A percentile compares a stretch with the other conserved stretches of the same genome.
These are phyloP conservation scores for Fulmarus glacialis DNA, from an alignment of 2,113 vertebrate genomes.

Conservation along the genomic window DNA sequence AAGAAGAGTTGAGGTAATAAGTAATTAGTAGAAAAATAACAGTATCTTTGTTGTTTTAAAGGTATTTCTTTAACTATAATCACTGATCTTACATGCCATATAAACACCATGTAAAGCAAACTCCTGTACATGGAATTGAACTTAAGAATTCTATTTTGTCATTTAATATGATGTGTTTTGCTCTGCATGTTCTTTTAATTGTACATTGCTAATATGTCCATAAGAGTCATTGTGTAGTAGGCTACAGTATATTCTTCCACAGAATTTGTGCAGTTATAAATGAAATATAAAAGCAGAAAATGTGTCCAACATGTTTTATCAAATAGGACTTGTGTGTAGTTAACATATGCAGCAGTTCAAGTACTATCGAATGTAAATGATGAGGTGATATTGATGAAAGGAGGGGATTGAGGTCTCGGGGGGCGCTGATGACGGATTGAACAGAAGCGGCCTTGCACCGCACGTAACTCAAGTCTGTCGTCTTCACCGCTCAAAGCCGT, in stretches of 20 bases:
- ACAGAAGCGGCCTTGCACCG: constrained; percentile 88
- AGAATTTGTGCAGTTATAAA: constrained; percentile 1
- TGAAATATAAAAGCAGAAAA: constrained; percentile 61
- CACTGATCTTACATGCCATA: background rate
- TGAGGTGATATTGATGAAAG: constrained; percentile 91
- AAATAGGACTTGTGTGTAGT: constrained; percentile 47
- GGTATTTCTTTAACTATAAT: background rate
- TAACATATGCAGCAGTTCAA: constrained; percentile 82
- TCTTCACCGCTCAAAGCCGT: constrained; percentile 89
- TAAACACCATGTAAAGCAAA: background rate
- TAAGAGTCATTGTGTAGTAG: background rate
- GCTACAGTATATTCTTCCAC: background rate
- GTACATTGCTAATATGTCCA: background rate
- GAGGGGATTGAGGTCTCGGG: constrained; percentile 90
- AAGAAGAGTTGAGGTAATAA: background rate
- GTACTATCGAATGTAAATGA: constrained; percentile 83
- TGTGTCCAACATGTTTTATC: constrained; percentile 42
- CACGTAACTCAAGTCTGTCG: constrained; percentile 86
- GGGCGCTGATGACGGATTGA: constrained; percentile 97
- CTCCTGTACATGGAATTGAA: background rate
- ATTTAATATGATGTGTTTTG: background rate
- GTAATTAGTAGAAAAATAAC: background rate
- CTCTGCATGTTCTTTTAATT: background rate
- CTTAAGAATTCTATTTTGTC: background rate
- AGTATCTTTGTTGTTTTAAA: background rate